These are phyloP conservation scores for Acronicta alni DNA, from an alignment of 2,888 invertebrate species.

Conservation along the genomic window DNA sequence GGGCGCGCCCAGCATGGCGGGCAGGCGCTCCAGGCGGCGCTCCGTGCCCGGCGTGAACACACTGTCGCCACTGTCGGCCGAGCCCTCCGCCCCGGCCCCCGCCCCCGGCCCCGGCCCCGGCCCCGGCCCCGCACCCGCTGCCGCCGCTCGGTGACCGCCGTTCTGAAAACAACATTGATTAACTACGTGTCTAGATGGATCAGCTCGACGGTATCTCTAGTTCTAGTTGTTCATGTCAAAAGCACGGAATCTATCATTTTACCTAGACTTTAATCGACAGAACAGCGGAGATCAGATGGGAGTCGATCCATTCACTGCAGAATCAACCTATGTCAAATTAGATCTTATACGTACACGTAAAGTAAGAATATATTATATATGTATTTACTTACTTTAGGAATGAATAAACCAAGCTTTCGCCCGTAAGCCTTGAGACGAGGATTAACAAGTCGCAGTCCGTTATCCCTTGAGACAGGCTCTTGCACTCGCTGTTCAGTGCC, in stretches of 20 bases:
- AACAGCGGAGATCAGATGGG: too few relatives aligned
- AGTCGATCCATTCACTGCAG: too few relatives aligned
- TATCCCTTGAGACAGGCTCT: slow-evolving; percentile 61
- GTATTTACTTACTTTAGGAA: slow-evolving; percentile 79
- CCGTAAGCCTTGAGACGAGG: slow-evolving; percentile 81
- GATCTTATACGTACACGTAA: too few relatives aligned
- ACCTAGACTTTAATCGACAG: too few relatives aligned
- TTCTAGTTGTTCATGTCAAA: too few relatives aligned
- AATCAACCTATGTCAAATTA: too few relatives aligned
- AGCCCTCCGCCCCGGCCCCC: slow-evolving; percentile 52
- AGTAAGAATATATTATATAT: too few relatives aligned
- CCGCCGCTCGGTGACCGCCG: slow-evolving; percentile 63
- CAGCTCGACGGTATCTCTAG: too few relatives aligned
- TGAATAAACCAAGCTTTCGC: slow-evolving; percentile 83
- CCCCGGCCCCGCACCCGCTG: slow-evolving; percentile 51
- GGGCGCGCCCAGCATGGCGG: slow-evolving; percentile 83
- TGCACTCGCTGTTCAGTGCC: slow-evolving; percentile 51
- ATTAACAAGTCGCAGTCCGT: slow-evolving; percentile 76
- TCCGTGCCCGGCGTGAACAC: slow-evolving; percentile 83
- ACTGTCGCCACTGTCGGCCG: slow-evolving; percentile 55
- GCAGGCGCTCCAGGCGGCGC: slow-evolving; percentile 80
- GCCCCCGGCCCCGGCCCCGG: slow-evolving; percentile 54
- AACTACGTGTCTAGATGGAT: not conserved
- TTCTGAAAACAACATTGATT: slow-evolving; percentile 56
- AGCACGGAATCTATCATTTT: too few relatives aligned